These are phyloP conservation scores for Meiosimyza platycephala DNA, from an alignment of 2,888 invertebrate genomes.

Conservation along the genomic window DNA sequence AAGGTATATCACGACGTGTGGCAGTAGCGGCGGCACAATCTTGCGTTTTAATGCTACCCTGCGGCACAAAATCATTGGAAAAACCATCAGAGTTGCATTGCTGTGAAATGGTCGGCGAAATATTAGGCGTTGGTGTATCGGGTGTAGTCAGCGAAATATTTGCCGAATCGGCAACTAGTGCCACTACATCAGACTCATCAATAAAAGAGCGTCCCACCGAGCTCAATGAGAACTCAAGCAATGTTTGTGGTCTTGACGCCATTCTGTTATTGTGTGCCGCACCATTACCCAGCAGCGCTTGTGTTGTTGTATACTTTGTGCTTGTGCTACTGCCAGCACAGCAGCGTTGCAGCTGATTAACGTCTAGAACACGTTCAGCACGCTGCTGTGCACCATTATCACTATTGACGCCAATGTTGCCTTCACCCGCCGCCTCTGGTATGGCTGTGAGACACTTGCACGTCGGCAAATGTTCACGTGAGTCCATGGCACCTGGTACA, in stretches of 20 bases:
- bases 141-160: slow-evolving; percentile 69
- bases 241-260: slow-evolving; percentile 47
- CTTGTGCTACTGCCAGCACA: slow-evolving; percentile 27
- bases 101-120: slow-evolving; percentile 68
- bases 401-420: not conserved
- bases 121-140: slow-evolving; percentile 76
- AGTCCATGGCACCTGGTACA: slow-evolving; percentile 41
- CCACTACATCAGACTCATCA: slow-evolving; percentile 57
- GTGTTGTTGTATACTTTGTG: no score
- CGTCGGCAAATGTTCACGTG: slow-evolving; percentile 53
- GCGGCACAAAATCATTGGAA: slow-evolving; percentile 72
- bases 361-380: slow-evolving; percentile 34
- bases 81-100: slow-evolving; percentile 68
- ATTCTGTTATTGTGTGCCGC: slow-evolving; percentile 16
- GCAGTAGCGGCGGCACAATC: slow-evolving; percentile 12
- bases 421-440: slow-evolving; percentile 57
- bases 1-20: slow-evolving; percentile 50
- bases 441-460: slow-evolving; percentile 65
- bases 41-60: slow-evolving; percentile 33
- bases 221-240: slow-evolving; percentile 65
- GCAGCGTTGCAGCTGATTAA: slow-evolving; percentile 42
- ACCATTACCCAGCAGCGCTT: slow-evolving; percentile 23
- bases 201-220: slow-evolving; percentile 67
- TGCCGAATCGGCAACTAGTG: slow-evolving; percentile 42
- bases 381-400: slow-evolving; percentile 36